A percentile compares a stretch with the other conserved stretches of the same genome.
Evolutionary conservation across 2,888 invertebrate species (phyloP).

Genomic region (Lasius fuliginosus): DNA sequence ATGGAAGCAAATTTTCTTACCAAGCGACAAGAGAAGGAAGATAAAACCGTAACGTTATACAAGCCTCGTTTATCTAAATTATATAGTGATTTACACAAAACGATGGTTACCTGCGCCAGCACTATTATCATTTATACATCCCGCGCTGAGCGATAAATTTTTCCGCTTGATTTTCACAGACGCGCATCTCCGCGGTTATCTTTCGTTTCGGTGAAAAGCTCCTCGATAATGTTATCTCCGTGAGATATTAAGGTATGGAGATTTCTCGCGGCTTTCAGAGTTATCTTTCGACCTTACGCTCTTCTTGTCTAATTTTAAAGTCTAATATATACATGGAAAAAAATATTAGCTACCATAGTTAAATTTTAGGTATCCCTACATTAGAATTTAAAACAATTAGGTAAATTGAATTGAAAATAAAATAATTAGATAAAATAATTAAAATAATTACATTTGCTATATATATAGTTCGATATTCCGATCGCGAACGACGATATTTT

Average conservation of each 20-base stretch:
- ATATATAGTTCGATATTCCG: no score
- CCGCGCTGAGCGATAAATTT: neutral
- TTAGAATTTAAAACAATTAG: no score
- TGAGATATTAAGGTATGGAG: conserved; percentile 4
- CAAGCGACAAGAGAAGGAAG: neutral
- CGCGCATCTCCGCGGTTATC: neutral
- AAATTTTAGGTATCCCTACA: no score
- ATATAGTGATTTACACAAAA: neutral
- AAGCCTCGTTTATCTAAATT: neutral
- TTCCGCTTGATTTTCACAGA: conserved; percentile 12
- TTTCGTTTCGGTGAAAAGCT: neutral
- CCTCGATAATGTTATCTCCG: conserved; percentile 5
- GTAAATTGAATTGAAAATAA: no score
- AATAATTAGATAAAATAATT: no score
- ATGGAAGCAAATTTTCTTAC: neutral
- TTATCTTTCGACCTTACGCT: neutral
- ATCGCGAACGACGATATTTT: neutral
- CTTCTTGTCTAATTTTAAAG: conserved; percentile 3
- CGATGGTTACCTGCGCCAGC: neutral
- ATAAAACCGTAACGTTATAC: neutral
- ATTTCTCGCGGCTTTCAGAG: conserved; percentile 14
- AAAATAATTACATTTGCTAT: neutral
- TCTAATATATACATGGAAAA: neutral
- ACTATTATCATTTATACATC: neutral
- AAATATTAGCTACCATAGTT: no score